Evolutionary conservation across 2,888 invertebrate genomes (phyloP).

Genomic region (Drosophila neotestacea): DNA sequence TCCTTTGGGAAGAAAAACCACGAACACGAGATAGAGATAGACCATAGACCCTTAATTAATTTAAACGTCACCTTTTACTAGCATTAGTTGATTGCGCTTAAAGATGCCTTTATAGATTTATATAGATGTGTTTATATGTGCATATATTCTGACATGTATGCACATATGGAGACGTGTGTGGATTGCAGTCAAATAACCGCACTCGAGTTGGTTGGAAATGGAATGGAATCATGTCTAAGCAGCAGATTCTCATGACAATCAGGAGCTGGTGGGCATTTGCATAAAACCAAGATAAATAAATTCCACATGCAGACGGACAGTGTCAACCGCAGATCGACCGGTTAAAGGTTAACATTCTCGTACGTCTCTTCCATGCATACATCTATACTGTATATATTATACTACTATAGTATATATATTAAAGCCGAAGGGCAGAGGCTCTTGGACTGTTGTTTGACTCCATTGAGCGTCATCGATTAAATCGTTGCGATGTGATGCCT

Average conservation of each 20-base stretch:
- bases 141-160: conserved; percentile 1
- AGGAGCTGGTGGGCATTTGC: conserved; percentile 57
- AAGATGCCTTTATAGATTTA: not conserved
- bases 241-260: conserved; percentile 62
- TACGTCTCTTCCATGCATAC: conserved; percentile 20
- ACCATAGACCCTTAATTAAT: conserved; percentile 14
- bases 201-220: conserved; percentile 22
- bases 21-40: not conserved
- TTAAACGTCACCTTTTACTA: conserved; percentile 9
- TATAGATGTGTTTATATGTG: not conserved
- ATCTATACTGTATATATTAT: conserved; percentile 5
- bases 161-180: conserved; percentile 5
- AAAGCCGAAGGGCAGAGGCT: conserved; percentile 35
- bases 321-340: conserved; percentile 64
- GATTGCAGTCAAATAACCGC: conserved; percentile 24
- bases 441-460: conserved; percentile 37
- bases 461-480: conserved; percentile 50
- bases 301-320: conserved; percentile 46
- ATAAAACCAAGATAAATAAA: conserved; percentile 69
- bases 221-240: conserved; percentile 61
- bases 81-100: conserved; percentile 4
- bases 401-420: conserved; percentile 6
- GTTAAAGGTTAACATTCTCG: conserved; percentile 66
- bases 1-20: not conserved
- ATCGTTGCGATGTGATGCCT: conserved; percentile 43